phyloP scores from a whole-genome alignment of 2,888 invertebrate genomes.

The Scaptomyza parva region DNA sequence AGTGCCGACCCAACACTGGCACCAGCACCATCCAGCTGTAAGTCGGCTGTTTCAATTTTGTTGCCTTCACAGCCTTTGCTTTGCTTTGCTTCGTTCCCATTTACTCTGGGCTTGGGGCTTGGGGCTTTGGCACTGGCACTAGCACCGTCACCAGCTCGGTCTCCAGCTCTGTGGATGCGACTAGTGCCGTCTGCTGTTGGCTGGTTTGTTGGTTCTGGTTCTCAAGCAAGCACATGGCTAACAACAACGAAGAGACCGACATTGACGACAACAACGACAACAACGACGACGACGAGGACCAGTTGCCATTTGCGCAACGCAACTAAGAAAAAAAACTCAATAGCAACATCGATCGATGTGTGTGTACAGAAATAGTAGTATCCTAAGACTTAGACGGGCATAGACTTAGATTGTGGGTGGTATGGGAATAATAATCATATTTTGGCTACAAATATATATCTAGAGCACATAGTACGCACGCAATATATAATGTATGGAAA shows the following conservation, averaged over 20 bases:
- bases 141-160: slow-evolving; percentile 12
- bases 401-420: slow-evolving; percentile 44
- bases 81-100: slow-evolving; percentile 61
- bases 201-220: slow-evolving; percentile 63
- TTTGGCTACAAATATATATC: slow-evolving; percentile 28
- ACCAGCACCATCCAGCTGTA: slow-evolving; percentile 30
- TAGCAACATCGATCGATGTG: slow-evolving; percentile 68
- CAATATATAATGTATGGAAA: neutral
- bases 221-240: slow-evolving; percentile 64
- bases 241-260: slow-evolving; percentile 50
- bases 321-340: slow-evolving; percentile 47
- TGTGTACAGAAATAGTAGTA: slow-evolving; percentile 60
- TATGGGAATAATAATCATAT: slow-evolving; percentile 32
- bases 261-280: slow-evolving; percentile 25
- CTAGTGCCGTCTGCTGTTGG: slow-evolving; percentile 52
- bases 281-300: slow-evolving; percentile 47
- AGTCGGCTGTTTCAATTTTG: slow-evolving; percentile 50
- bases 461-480: slow-evolving; percentile 20
- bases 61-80: slow-evolving; percentile 50
- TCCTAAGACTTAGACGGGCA: slow-evolving; percentile 28
- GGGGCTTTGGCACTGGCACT: slow-evolving; percentile 31
- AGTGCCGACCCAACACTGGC: slow-evolving; percentile 45
- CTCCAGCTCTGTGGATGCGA: slow-evolving; percentile 28
- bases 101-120: slow-evolving; percentile 66
- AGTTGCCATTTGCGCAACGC: slow-evolving; percentile 78